Percentiles rank a stretch among this genome's conserved stretches.
Conservation (phyloP, 2,888 invertebrate genomes). For the Tiphia femorata region DNA sequence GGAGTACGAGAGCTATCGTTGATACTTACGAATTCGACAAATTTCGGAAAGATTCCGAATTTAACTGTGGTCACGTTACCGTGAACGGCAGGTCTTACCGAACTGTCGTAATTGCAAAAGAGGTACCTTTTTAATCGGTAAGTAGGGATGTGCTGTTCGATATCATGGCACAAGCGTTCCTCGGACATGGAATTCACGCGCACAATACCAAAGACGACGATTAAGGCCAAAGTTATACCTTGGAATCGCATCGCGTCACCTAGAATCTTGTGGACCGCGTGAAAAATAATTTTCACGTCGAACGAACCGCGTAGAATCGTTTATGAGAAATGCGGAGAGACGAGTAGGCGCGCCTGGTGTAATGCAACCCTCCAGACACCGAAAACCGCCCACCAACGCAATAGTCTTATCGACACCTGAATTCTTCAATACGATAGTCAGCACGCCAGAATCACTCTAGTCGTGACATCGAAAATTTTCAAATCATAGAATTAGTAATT, state of each 20-base stretch:
- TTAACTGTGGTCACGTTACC: slow-evolving; percentile 71
- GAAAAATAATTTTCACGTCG: background rate
- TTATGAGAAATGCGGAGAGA: background rate
- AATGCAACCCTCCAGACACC: slow-evolving; percentile 27
- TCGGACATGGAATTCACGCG: too few relatives aligned
- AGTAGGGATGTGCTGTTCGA: too few relatives aligned
- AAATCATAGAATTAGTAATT: too few relatives aligned
- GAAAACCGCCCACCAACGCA: slow-evolving; percentile 33
- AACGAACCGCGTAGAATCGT: background rate
- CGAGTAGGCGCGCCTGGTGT: slow-evolving; percentile 39
- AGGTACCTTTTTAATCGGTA: slow-evolving; percentile 70
- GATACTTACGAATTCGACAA: slow-evolving; percentile 65
- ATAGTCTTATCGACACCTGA: background rate
- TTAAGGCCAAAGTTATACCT: background rate
- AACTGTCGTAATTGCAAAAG: slow-evolving; percentile 71
- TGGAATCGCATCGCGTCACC: background rate
- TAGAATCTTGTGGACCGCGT: background rate
- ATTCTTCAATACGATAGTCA: too few relatives aligned
- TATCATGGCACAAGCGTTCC: too few relatives aligned
- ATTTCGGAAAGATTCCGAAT: slow-evolving; percentile 72
- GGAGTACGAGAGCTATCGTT: background rate
- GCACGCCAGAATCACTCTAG: too few relatives aligned
- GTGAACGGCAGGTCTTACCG: slow-evolving; percentile 69
- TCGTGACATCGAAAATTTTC: too few relatives aligned
- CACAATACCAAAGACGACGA: background rate